These are phyloP conservation scores for Cyprinella venusta DNA, from an alignment of 2,797 vertebrate species.

Conservation along the genomic window DNA sequence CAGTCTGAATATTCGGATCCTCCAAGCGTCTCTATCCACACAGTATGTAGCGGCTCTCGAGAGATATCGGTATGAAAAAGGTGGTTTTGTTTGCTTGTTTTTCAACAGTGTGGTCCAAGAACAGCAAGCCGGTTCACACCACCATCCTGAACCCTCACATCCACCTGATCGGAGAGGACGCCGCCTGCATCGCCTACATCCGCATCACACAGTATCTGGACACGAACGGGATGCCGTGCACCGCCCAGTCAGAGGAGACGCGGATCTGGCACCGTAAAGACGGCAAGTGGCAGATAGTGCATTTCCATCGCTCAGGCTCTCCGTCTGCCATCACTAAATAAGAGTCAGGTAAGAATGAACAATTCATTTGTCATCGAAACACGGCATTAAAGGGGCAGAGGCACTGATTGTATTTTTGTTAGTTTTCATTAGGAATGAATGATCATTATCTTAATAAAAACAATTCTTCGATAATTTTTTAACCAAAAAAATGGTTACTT, in stretches of 20 bases:
- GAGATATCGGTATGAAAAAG: not conserved
- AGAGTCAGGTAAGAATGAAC: slow-evolving; percentile 60
- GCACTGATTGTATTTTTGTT: too few relatives aligned
- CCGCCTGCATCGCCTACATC: slow-evolving; percentile 96
- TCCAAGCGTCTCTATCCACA: not conserved
- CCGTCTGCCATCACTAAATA: slow-evolving; percentile 95
- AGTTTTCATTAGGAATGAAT: too few relatives aligned
- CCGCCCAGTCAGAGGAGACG: slow-evolving; percentile 95
- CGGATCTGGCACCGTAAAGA: slow-evolving; percentile 97
- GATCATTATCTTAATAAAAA: too few relatives aligned
- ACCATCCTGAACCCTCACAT: slow-evolving; percentile 98
- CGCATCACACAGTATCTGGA: slow-evolving; percentile 97
- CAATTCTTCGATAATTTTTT: too few relatives aligned
- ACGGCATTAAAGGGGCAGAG: not conserved
- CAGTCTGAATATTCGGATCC: not conserved
- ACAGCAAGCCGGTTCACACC: slow-evolving; percentile 97
- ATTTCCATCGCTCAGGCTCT: slow-evolving; percentile 96
- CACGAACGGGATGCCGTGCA: slow-evolving; percentile 89
- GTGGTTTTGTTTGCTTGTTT: slow-evolving; percentile 11
- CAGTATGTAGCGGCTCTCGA: not conserved
- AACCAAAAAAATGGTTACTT: too few relatives aligned
- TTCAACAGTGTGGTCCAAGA: slow-evolving; percentile 93
- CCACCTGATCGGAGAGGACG: slow-evolving; percentile 96
- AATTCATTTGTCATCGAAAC: not conserved
- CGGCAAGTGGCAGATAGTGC: slow-evolving; percentile 98